These are phyloP conservation scores for Drosophila ironensis DNA, from an alignment of 1,140 invertebrate genomes.

Conservation along the genomic window DNA sequence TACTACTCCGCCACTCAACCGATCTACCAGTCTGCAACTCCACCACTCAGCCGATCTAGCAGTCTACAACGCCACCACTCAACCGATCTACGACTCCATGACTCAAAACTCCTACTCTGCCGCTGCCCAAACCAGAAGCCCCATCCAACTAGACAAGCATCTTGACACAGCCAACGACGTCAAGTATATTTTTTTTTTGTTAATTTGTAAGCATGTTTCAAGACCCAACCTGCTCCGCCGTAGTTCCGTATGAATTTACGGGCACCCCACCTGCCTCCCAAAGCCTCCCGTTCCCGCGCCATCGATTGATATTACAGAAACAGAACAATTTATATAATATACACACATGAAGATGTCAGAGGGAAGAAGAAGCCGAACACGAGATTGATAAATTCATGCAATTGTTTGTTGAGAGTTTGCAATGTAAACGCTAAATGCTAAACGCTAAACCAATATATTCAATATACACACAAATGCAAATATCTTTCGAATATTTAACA, in stretches of 20 bases:
- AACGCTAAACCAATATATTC: neutral
- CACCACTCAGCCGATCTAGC: neutral
- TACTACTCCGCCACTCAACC: neutral
- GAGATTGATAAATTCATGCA: neutral
- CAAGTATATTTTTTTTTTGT: too few relatives aligned
- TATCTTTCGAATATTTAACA: constrained; percentile 15
- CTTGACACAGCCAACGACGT: too few relatives aligned
- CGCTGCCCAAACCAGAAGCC: neutral
- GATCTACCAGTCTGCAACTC: constrained; percentile 42
- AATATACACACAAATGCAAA: neutral
- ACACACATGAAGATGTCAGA: neutral
- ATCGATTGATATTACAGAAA: constrained; percentile 28
- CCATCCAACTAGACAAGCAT: too few relatives aligned
- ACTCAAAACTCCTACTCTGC: neutral
- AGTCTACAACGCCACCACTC: neutral
- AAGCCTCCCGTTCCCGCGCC: too few relatives aligned
- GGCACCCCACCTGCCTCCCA: too few relatives aligned
- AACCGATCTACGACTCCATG: constrained; percentile 44
- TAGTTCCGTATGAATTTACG: constrained; percentile 1
- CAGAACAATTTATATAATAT: constrained; percentile 15
- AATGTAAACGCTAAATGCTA: neutral
- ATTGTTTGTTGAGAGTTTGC: constrained; percentile 8
- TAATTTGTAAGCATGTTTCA: too few relatives aligned
- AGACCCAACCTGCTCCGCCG: neutral
- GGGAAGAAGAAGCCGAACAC: neutral